Percentiles rank a stretch among this genome's conserved stretches.
Evolutionary conservation across 2,888 invertebrate species (phyloP).

Genomic region (Ommatoiulus sabulosus): DNA sequence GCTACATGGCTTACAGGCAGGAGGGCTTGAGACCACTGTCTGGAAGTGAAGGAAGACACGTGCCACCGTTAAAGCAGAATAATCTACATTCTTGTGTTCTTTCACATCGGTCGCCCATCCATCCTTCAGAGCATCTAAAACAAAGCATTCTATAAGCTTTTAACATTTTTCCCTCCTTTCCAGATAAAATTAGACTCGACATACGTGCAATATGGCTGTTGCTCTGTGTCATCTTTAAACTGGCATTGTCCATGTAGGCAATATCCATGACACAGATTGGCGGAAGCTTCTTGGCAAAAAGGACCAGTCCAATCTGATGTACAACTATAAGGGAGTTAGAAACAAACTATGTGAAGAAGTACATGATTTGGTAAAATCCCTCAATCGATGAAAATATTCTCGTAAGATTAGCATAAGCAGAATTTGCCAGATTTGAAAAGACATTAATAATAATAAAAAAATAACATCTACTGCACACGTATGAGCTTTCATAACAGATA

Average conservation of each 20-base stretch:
- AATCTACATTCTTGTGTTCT: constrained; percentile 69
- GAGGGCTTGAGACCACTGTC: constrained; percentile 66
- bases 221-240: not conserved
- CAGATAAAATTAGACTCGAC: constrained; percentile 37
- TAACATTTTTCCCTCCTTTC: not conserved
- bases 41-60: constrained; percentile 67
- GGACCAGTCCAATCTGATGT: constrained; percentile 62
- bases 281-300: constrained; percentile 61
- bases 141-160: not conserved
- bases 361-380: not conserved
- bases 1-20: constrained; percentile 67
- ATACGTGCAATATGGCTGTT: constrained; percentile 61
- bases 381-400: no score
- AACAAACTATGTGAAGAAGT: not conserved
- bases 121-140: constrained; percentile 59
- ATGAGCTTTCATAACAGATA: no score
- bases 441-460: no score
- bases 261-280: constrained; percentile 58
- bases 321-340: constrained; percentile 61
- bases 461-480: no score
- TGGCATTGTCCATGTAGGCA: constrained; percentile 58
- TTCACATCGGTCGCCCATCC: constrained; percentile 72
- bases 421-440: no score
- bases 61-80: constrained; percentile 72
- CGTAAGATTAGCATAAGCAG: no score